Percentiles rank a stretch among this genome's conserved stretches.
Conservation (phyloP, 2,797 vertebrate genomes). For the Dendrocincla fuliginosa region DNA sequence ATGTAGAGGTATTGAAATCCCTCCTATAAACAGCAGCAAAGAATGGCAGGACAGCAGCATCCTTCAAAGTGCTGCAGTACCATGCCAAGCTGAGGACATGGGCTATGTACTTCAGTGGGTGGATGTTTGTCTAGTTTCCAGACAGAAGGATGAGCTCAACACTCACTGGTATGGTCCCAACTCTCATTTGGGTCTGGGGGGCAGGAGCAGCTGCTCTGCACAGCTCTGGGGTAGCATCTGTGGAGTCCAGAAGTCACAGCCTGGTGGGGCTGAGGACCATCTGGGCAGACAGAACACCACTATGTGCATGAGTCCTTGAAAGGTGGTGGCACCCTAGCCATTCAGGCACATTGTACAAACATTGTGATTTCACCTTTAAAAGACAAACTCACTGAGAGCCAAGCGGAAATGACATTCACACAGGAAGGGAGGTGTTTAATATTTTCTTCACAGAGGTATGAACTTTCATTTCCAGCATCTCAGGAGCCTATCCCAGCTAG, state of each 20-base stretch:
- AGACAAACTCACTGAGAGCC: background rate
- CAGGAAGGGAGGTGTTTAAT: background rate
- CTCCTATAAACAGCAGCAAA: background rate
- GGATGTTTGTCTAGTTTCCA: background rate
- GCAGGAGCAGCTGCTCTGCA: background rate
- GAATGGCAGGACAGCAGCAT: background rate
- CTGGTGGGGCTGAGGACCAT: fast-evolving
- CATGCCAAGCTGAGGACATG: background rate
- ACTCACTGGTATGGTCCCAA: too few species aligned
- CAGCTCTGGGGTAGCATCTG: background rate
- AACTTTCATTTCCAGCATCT: background rate
- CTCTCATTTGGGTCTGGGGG: fast-evolving
- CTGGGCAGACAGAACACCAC: background rate
- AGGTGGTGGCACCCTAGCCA: fast-evolving
- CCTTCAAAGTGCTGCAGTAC: background rate
- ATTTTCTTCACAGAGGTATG: background rate
- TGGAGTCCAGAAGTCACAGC: background rate
- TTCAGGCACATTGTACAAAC: background rate
- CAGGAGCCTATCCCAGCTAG: background rate
- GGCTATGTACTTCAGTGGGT: background rate
- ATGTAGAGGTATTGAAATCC: background rate
- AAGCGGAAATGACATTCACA: background rate
- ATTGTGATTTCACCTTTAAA: background rate
- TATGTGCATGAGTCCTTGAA: fast-evolving
- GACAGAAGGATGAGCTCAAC: fast-evolving